Evolutionary conservation across 1,140 invertebrate species (phyloP).

Genomic region (Heliconius hewitsoni): DNA sequence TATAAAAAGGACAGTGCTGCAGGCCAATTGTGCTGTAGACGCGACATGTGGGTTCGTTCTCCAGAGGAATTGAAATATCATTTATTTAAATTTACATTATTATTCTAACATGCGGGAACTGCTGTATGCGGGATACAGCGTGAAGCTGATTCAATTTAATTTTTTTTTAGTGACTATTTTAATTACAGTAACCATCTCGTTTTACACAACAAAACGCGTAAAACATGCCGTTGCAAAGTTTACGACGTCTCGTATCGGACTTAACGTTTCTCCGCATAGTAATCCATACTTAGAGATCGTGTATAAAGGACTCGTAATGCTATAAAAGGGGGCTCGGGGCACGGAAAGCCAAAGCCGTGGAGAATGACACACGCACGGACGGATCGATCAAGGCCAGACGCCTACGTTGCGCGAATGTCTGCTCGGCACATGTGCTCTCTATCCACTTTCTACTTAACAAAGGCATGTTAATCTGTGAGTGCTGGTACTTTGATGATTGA

Average conservation of each 20-base stretch:
- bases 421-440: constrained; percentile 31
- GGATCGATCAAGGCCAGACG: constrained; percentile 72
- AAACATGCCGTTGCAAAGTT: constrained; percentile 15
- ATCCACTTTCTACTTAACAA: constrained; percentile 32
- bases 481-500: neutral
- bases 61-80: no score
- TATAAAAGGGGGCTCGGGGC: constrained; percentile 41
- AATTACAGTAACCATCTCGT: constrained; percentile 2
- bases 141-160: neutral
- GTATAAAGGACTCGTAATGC: constrained; percentile 39
- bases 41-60: no score
- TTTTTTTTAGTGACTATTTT: neutral
- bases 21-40: no score
- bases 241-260: constrained; percentile 17
- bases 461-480: constrained; percentile 17
- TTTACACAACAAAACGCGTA: neutral
- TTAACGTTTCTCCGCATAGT: constrained; percentile 31
- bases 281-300: constrained; percentile 30
- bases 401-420: constrained; percentile 47
- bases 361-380: constrained; percentile 57
- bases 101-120: no score
- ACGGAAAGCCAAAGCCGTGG: constrained; percentile 25
- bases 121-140: no score
- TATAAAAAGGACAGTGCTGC: no score
- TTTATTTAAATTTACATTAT: no score